A percentile compares a stretch with the other conserved stretches of the same genome.
Evolutionary conservation across 2,797 vertebrate genomes (phyloP).

Genomic region (Hippocampus kuda): DNA sequence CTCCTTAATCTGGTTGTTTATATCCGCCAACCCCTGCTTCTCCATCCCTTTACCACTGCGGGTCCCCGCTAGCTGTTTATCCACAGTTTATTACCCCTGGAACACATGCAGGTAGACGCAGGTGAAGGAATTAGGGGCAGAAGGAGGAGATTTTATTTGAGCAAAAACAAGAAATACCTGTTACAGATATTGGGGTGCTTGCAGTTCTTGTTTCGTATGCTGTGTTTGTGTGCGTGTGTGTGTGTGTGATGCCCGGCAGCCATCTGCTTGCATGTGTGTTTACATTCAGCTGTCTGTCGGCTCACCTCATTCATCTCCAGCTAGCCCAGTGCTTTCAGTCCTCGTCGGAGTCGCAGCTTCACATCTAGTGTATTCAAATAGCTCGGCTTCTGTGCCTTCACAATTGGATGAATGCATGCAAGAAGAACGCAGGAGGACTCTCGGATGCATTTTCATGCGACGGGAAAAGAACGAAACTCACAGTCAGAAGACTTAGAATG

Average conservation of each 20-base stretch:
- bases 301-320: constrained; percentile 34
- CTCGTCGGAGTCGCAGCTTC: constrained; percentile 18
- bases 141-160: constrained; percentile 4
- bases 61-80: constrained; percentile 17
- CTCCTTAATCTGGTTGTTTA: constrained; percentile 45
- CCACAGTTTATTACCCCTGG: constrained; percentile 17
- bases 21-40: constrained; percentile 17
- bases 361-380: constrained; percentile 20
- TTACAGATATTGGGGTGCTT: not conserved
- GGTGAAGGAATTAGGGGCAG: constrained; percentile 4
- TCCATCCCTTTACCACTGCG: constrained; percentile 13
- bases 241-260: constrained; percentile 22
- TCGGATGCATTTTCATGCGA: not conserved
- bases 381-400: constrained; percentile 1
- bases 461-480: not conserved
- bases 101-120: constrained; percentile 5
- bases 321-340: constrained; percentile 24
- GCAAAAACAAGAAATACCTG: not conserved
- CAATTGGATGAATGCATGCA: constrained; percentile 5
- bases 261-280: constrained; percentile 18
- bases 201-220: constrained; percentile 14
- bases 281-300: constrained; percentile 28
- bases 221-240: not conserved
- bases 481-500: not conserved
- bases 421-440: not conserved